Evolutionary conservation across 2,113 vertebrate species (phyloP).

Genomic region (Choloepus hoffmanni): DNA sequence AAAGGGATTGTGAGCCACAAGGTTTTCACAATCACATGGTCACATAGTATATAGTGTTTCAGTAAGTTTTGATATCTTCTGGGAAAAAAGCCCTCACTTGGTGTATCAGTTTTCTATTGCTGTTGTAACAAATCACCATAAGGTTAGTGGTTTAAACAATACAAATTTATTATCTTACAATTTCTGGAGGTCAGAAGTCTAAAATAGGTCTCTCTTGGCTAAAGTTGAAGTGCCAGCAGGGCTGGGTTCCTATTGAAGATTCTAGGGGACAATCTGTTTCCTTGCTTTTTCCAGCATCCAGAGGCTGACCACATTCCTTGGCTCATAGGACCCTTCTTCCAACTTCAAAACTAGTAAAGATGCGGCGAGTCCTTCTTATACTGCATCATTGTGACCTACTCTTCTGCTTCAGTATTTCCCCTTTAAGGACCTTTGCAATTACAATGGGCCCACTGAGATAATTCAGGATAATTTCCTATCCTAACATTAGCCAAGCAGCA

Average conservation of each 20-base stretch:
- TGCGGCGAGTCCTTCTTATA: rapidly evolving
- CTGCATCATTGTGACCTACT: no score
- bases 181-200: not conserved
- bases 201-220: no score
- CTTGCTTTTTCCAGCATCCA: no score
- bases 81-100: not conserved
- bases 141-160: not conserved
- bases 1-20: no score
- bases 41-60: no score
- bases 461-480: not conserved
- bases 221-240: not conserved
- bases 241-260: not conserved
- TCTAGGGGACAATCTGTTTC: rapidly evolving
- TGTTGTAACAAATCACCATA: not conserved
- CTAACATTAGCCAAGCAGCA: not conserved
- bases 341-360: not conserved
- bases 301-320: not conserved
- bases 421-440: not conserved
- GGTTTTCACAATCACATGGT: no score
- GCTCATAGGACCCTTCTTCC: not conserved
- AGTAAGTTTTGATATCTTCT: not conserved
- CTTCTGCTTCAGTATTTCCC: not conserved
- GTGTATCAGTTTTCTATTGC: not conserved
- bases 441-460: not conserved
- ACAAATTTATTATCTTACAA: not conserved